Conservation (phyloP, 2,797 vertebrate genomes). For the Coracias cyanogaster region DNA sequence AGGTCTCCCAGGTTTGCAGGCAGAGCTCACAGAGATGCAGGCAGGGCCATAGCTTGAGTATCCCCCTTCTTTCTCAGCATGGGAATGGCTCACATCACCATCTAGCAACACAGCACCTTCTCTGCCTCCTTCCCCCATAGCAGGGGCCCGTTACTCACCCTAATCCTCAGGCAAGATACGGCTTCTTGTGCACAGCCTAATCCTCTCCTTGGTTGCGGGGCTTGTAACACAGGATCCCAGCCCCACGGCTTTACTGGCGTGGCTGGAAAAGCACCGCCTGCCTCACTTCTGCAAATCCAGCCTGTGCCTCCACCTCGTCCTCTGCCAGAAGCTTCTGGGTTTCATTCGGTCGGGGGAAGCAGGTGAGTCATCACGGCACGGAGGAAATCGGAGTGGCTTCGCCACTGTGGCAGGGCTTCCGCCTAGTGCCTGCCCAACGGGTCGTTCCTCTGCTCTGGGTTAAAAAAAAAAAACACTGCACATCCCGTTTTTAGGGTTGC, state of each 20-base stretch:
- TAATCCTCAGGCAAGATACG: not conserved
- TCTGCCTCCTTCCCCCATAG: not conserved
- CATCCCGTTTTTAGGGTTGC: not conserved
- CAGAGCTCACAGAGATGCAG: accelerated
- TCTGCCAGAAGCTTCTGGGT: slow-evolving; percentile 78
- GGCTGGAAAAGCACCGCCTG: slow-evolving; percentile 77
- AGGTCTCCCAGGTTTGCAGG: not conserved
- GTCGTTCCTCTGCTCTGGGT: not conserved
- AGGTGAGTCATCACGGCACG: slow-evolving; percentile 67
- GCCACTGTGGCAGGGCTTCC: not conserved
- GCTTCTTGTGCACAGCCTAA: not conserved
- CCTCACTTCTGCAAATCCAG: slow-evolving; percentile 83
- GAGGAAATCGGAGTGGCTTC: not conserved
- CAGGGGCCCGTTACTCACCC: slow-evolving; percentile 37
- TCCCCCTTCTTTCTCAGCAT: not conserved
- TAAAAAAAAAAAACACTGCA: not conserved
- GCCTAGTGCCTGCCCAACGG: not conserved
- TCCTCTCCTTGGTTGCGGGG: not conserved
- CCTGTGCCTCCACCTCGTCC: slow-evolving; percentile 78
- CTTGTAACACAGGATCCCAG: slow-evolving; percentile 57
- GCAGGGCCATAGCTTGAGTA: not conserved
- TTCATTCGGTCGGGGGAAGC: slow-evolving; percentile 77
- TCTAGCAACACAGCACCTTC: not conserved
- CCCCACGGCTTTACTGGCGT: slow-evolving; percentile 70
- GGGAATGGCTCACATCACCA: not conserved